Base-by-base conservation (phyloP, 2,888 invertebrate species). In the Alcis repandata region DNA sequence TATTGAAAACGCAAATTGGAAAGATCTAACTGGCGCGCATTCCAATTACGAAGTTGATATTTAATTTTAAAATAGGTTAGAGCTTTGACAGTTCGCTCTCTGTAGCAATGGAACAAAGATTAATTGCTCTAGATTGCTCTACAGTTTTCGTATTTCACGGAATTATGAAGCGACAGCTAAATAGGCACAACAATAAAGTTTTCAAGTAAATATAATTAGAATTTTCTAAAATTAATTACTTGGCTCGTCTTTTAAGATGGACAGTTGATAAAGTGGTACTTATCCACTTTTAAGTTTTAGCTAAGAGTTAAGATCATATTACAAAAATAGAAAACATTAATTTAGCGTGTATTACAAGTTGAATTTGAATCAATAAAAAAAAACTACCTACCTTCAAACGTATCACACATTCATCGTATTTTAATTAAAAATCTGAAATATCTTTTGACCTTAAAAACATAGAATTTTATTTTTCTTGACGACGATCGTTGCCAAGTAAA, bases 1-100 rank as follows among this genome's bases (percentile, higher is more conserved):
- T 86, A 89, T 89, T 87, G 85, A 83, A 82, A 80, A 77, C 71
- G 76, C 81, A 86, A 88, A 88, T 90, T 87, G 83, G 83, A 84
- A 84, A 82, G 80, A 85, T 83, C 83, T 84, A 82, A 83, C 83
- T 82, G 84, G 80, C 84, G 81, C 86, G 84, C 83, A 85, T 86
- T 87, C 82, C 80, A 87, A 86, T 86, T 82, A 82, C 59, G 68
- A 79, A 85, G 77, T 84, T 85, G 77, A 84, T 83, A 83, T 86
- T 84, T 73, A 79, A 83, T 84, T 82, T 73, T 71, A 70, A 74
- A 74, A 76, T 77, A 77, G 71, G 73, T 72, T 69, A 64, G 61
- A 65, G 67, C 60, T 70, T 67, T 63, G 69, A 63, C 71, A 71
- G 70, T 75, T 76, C 15, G 69, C 65, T 73, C 69, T 67, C 63